Evolutionary conservation across 1,140 invertebrate genomes (phyloP), one percentile per base, ranked within the genome.

Genomic region (Aricia agestis): DNA sequence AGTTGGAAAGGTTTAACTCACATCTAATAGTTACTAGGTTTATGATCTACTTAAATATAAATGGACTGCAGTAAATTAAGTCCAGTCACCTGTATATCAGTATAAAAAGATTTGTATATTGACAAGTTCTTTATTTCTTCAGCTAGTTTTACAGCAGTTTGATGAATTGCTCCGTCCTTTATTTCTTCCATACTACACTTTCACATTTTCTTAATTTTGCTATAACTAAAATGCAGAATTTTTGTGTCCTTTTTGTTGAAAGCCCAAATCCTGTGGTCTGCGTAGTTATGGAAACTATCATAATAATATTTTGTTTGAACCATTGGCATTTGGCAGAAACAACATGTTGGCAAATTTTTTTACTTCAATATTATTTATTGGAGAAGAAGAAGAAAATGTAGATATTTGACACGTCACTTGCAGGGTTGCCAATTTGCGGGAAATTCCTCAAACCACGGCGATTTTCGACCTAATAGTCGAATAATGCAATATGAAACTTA

Each of bases 51-150:
- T 52, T 13, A 52, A 52, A 25, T 25, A 25, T 25, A 36, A 36
- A 36, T 36, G 36, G 6, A 36, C 9, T 36, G 9, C 6, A 7
- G 0, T 36, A 7, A 6, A 36, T 36, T 36, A 36, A 9, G 5
- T 36, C 36, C 36, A 36, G 36, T 73, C 82, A 86, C 92, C 85
- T 92, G 92, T 72, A 92, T 84, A 80, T 94, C 92, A 82, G 90
- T 92, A 78, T 93, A 93, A 83, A 94, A 93, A 70, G 90, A 89
- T 85, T 93, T 93, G 74, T 94, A 94, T 72, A 93, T 90, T 52
- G 93, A 90, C 74, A 93, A 88, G 73, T 91, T 90, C 81, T 93
- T 91, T 68, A 94, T 90, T 90, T 94, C 93, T 76, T 92, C 91
- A 15, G 93, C 89, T 76, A 94, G 85, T 87, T 93, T 93, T 71